These are phyloP conservation scores for Okapia johnstoni DNA, from an alignment of 2,113 vertebrate genomes.

Conservation along the genomic window DNA sequence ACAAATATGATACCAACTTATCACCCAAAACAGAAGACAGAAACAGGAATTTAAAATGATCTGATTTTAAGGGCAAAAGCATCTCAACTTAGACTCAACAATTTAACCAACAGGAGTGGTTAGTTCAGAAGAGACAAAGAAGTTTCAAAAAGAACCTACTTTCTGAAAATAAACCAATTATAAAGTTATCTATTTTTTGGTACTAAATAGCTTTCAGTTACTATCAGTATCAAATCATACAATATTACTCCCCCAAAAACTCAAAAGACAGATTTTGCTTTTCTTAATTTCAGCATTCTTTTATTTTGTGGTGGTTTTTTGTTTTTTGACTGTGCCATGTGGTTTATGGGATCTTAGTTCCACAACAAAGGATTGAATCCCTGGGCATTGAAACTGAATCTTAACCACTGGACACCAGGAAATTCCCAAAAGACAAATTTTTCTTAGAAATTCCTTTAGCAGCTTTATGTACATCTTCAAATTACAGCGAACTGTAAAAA, in stretches of 20 bases:
- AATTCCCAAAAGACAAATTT: background rate
- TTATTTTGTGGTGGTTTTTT: background rate
- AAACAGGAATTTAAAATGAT: background rate
- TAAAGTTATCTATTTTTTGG: background rate
- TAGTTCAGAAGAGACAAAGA: background rate
- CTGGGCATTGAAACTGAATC: background rate
- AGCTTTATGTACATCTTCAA: background rate
- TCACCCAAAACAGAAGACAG: background rate
- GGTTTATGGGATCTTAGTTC: background rate
- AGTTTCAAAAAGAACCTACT: background rate
- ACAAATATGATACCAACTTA: background rate
- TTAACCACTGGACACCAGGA: background rate
- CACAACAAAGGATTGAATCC: background rate
- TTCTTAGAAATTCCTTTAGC: conserved; percentile 3
- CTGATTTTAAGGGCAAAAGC: background rate
- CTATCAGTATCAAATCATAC: background rate
- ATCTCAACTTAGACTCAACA: conserved; percentile 6
- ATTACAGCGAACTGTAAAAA: conserved; percentile 23
- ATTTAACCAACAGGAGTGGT: background rate
- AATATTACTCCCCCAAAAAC: background rate
- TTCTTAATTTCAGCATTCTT: background rate
- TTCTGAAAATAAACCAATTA: conserved; percentile 13
- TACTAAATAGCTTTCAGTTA: background rate
- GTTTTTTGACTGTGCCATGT: background rate
- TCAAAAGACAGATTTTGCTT: background rate